Base-by-base conservation (phyloP, 2,797 vertebrate genomes). In the Garrulus glandarius region DNA sequence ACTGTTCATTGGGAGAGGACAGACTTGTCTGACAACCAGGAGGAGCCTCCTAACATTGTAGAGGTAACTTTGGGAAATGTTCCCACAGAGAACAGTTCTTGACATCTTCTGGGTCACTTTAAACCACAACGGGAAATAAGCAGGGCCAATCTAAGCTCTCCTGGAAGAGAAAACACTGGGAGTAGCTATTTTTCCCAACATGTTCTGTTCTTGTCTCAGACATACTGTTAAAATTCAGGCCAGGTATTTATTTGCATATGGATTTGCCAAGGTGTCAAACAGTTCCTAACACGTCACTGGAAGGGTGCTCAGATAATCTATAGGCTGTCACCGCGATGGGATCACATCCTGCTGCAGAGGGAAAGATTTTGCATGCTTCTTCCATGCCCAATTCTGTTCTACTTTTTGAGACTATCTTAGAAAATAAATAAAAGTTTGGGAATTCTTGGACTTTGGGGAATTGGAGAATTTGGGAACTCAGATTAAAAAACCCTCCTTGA, bases 291-390 rank as follows among this genome's bases (percentile, higher is more conserved):
- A 2, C 10, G 34, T 30, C 3, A 13, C 72, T 84, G 78, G 30
- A 84, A 84, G 70, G n/a, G 29, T 44, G 20, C 23, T 84, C 39
- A 79, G 32, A 23, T 59, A 18, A 21, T 70, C 22, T 50, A 7
- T 46, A 68, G 11, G 21, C 2, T 91, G 11, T 29, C 22, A 55
- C 10, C 1, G 1, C 0, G 0, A 37, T 20, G 44, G 59, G 27
- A 17, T 72, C n/a, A 18, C 32, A 41, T 55, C 10, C 52, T 47
- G 21, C 39, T 50, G 15, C 24, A 32, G 61, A 47, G 19, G 19
- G 37, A 68, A 94, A 60, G 16, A 41, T 5, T 41, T 15, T 17
- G 3, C 2, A 3, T 44, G 8, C 4, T 81, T 74, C 29, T 74
- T 53, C 27, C 7, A 7, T 13, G 4, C 30, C 34, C 14, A 47